phyloP scores from a whole-genome alignment of 2,888 invertebrate genomes.

The Diarsia mendica region DNA sequence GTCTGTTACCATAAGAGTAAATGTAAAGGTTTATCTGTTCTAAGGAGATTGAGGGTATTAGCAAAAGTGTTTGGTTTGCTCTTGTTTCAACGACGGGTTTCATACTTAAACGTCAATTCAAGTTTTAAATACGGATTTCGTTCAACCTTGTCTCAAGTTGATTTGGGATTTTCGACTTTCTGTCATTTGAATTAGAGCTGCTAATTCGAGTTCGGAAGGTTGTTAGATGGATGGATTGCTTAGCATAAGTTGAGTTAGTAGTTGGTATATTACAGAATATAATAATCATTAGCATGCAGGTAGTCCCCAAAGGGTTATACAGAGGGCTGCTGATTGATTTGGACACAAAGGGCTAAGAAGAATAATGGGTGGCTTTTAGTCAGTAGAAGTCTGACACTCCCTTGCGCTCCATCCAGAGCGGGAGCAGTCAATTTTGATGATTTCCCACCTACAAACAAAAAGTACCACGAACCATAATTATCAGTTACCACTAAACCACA shows the following conservation, averaged over 20 bases:
- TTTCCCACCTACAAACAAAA: no score
- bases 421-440: no score
- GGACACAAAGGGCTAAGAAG: no score
- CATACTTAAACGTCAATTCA: conserved; percentile 33
- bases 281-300: no score
- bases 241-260: not conserved
- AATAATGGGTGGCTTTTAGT: no score
- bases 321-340: no score
- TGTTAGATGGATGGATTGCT: not conserved
- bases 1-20: conserved; percentile 25
- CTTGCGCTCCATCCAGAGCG: no score
- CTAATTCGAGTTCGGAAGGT: not conserved
- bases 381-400: no score
- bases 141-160: conserved; percentile 22
- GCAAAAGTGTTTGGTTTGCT: conserved; percentile 54
- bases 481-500: no score
- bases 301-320: no score
- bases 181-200: conserved; percentile 7
- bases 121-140: conserved; percentile 49
- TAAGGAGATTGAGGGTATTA: conserved; percentile 42
- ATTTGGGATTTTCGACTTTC: conserved; percentile 7
- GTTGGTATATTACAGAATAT: not conserved
- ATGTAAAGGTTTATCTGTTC: conserved; percentile 49
- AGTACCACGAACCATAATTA: no score
- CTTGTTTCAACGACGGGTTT: conserved; percentile 24